Base-by-base conservation (phyloP, 2,113 vertebrate genomes). In the Siphamia tubifer region DNA sequence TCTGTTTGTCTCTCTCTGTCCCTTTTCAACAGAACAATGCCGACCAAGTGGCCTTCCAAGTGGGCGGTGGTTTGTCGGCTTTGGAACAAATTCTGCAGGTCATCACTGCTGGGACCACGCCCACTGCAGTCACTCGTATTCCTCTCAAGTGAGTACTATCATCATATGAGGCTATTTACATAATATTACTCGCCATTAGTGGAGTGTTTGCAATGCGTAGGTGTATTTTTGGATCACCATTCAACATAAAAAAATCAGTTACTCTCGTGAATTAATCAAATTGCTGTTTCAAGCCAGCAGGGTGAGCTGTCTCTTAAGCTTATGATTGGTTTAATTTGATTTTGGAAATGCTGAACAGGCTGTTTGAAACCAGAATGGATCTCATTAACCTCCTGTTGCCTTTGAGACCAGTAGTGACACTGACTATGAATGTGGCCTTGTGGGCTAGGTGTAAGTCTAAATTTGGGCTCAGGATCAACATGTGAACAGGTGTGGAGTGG, bases 1-100 rank as follows among this genome's bases (percentile, higher is more conserved):
- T 52, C 78, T 54, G 16, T 88, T 70, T 85, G 23, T 53, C 48
- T 49, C 38, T 54, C 68, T 69, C 52, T 78, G 48, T 74, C 24
- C 45, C 45, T 53, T 65, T 84, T 80, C 80, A 4, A 48, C 88
- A 99, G 98, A 98, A 96, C 83, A 91, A 90, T 60, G 94, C 96
- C 45, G 96, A 98, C 93, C 96, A 99, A 83, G 92, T 98, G 76
- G 94, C 95, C n/a, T 99, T 99, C 89, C 95, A 94, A 78, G 90
- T 93, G 49, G 94, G 95, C 15, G 98, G 97, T 79, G 98, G 97
- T 69, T 90, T 98, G 74, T 92, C 88, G 13, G 94, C 96, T 45
- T 91, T 99, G 66, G 98, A 98, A 77, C 96, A 95, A 55, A 91
- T 99, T 90, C 94, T 99, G 77, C 96, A 97, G 64, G 89, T 84